A percentile compares a stretch with the other conserved stretches of the same genome.
Conservation (phyloP, 2,113 vertebrate species). For the Esox niger region DNA sequence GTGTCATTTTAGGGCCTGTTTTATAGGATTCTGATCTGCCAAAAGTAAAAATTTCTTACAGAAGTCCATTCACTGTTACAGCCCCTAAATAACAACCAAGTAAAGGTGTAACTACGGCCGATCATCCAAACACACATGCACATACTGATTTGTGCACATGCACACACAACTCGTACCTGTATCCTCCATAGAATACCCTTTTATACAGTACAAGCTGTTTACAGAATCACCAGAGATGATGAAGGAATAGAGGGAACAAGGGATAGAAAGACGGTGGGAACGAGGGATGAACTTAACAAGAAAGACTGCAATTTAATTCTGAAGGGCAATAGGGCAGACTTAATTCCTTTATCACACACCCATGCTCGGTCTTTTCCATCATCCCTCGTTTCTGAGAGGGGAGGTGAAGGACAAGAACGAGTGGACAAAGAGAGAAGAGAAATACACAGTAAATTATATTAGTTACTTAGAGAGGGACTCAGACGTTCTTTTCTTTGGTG, state of each 20-base stretch:
- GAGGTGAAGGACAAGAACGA: constrained; percentile 23
- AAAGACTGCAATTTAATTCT: not conserved
- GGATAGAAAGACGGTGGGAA: constrained; percentile 3
- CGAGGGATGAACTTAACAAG: constrained; percentile 5
- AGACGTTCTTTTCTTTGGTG: constrained; percentile 7
- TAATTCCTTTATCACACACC: constrained; percentile 38
- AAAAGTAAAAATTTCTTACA: too few species aligned
- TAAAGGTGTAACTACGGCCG: too few species aligned
- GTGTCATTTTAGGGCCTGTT: too few species aligned
- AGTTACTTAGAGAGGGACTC: constrained; percentile 11
- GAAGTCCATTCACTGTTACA: too few species aligned
- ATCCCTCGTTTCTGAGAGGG: too few species aligned
- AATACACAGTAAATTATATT: constrained; percentile 4
- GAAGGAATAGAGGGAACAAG: not conserved
- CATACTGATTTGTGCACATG: too few species aligned
- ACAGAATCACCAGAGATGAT: not conserved
- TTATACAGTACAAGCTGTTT: not conserved
- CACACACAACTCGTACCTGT: not conserved
- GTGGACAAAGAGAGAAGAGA: not conserved
- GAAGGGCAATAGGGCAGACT: constrained; percentile 13
- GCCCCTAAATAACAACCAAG: too few species aligned
- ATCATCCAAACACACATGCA: too few species aligned
- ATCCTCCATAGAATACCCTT: not conserved
- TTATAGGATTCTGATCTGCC: too few species aligned
- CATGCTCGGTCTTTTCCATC: too few species aligned